Conservation (phyloP, 2,888 invertebrate species). For the Drymonia ruficornis region DNA sequence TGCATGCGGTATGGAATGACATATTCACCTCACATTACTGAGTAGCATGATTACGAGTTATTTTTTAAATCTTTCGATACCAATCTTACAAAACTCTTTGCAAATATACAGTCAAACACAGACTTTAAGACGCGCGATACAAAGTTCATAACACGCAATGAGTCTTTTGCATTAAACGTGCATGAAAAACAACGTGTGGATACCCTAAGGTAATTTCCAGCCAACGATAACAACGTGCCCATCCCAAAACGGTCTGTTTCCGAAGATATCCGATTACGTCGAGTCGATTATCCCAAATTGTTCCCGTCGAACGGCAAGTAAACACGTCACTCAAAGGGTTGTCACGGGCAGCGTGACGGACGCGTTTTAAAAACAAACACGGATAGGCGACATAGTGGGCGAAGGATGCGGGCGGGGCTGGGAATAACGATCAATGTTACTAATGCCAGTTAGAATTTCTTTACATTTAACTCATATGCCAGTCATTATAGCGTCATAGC, state of each 20-base stretch:
- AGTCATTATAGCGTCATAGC: too few relatives aligned
- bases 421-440: not conserved
- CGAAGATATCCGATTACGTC: conserved; percentile 3
- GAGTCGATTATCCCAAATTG: conserved; percentile 10
- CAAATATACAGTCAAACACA: too few relatives aligned
- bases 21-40: not conserved
- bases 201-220: not conserved
- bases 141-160: not conserved
- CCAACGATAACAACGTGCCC: not conserved
- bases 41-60: too few relatives aligned
- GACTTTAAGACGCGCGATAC: too few relatives aligned
- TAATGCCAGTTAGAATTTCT: conserved; percentile 1
- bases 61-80: too few relatives aligned
- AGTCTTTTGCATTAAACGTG: not conserved
- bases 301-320: conserved; percentile 6
- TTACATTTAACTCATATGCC: not conserved
- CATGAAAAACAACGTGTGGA: not conserved
- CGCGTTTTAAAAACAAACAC: conserved; percentile 4
- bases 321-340: conserved; percentile 9
- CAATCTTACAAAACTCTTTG: too few relatives aligned
- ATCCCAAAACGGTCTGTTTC: not conserved
- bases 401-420: conserved; percentile 2
- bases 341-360: conserved; percentile 5
- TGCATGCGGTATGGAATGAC: not conserved
- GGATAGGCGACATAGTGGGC: not conserved